Conservation (phyloP, 2,888 invertebrate genomes). For the Hydraecia micacea region DNA sequence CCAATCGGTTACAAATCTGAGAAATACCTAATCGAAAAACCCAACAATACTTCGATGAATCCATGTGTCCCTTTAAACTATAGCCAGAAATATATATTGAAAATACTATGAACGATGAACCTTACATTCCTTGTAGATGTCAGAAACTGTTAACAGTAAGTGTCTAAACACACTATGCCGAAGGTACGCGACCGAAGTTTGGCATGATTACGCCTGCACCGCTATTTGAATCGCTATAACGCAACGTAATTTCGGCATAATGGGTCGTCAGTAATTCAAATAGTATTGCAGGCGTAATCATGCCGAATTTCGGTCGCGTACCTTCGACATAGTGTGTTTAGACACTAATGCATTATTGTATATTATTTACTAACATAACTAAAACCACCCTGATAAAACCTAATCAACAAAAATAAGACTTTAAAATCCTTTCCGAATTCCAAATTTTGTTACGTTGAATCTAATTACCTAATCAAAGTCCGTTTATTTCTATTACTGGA, state of each 20-base stretch:
- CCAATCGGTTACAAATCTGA: not conserved
- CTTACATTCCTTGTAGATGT: not conserved
- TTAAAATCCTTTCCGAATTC: not conserved
- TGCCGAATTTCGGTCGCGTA: no score
- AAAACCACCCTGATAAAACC: not conserved
- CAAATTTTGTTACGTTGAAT: not conserved
- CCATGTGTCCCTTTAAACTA: no score
- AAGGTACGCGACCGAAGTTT: no score
- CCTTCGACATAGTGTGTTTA: no score
- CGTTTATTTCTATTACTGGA: not conserved
- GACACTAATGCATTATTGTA: no score
- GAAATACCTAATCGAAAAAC: not conserved
- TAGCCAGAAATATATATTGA: not conserved
- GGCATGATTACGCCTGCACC: no score
- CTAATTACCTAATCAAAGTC: slow-evolving; percentile 4
- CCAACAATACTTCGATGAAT: not conserved
- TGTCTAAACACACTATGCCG: no score
- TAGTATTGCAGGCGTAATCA: no score
- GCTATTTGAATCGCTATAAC: no score
- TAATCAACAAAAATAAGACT: not conserved
- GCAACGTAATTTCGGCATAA: no score
- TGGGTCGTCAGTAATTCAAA: no score
- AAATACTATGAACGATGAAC: not conserved
- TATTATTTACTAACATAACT: not conserved
- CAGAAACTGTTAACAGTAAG: not conserved